Conservation (phyloP, 2,888 invertebrate species). For the Trisateles emortualis region DNA sequence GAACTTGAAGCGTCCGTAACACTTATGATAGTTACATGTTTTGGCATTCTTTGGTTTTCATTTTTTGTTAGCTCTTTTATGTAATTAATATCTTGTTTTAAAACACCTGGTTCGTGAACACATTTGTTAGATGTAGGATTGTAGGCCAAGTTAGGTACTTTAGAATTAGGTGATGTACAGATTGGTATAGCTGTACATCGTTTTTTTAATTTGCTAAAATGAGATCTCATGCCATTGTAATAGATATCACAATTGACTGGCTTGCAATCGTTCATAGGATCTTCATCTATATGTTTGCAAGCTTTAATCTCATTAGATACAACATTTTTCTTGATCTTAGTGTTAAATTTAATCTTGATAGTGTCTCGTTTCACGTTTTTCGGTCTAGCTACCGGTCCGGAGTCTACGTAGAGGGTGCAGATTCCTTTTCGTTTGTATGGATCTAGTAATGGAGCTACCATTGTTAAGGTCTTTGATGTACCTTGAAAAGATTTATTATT, state of each 20-base stretch:
- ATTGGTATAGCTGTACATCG: conserved; percentile 58
- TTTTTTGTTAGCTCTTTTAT: conserved; percentile 55
- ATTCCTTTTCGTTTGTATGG: conserved; percentile 66
- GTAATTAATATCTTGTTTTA: conserved; percentile 60
- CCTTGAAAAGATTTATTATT: conserved; percentile 46
- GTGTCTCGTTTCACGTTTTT: conserved; percentile 58
- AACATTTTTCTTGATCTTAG: conserved; percentile 49
- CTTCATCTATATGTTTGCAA: conserved; percentile 66
- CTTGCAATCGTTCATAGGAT: conserved; percentile 69
- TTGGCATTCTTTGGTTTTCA: not conserved
- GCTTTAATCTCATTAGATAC: conserved; percentile 39
- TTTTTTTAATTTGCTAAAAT: conserved; percentile 55
- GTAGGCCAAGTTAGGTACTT: conserved; percentile 55
- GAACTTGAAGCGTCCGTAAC: too few relatives aligned
- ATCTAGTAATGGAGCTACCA: conserved; percentile 68
- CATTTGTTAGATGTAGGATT: conserved; percentile 66
- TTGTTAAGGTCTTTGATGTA: conserved; percentile 53
- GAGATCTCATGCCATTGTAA: conserved; percentile 69
- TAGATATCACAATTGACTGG: conserved; percentile 72
- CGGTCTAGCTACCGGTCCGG: conserved; percentile 53
- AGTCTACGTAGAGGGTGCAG: conserved; percentile 67
- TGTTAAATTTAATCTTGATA: conserved; percentile 69
- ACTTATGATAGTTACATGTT: not conserved
- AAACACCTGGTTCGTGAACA: conserved; percentile 46
- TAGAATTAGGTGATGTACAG: conserved; percentile 53